phyloP scores from a whole-genome alignment of 2,888 invertebrate genomes.

The Tetragnatha montana region DNA sequence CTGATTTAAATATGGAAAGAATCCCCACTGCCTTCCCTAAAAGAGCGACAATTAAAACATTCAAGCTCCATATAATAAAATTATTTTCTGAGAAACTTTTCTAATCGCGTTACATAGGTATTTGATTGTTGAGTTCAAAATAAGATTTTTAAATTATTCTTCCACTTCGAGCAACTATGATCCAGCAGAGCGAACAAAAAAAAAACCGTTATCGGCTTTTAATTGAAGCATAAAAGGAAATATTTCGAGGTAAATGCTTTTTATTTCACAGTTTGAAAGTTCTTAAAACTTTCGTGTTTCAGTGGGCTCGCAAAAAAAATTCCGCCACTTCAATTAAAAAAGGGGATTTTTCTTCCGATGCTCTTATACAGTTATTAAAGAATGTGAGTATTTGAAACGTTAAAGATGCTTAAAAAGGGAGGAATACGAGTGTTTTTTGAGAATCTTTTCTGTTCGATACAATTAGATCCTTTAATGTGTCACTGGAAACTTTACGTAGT shows the following conservation, averaged over 20 bases:
- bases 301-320: neutral
- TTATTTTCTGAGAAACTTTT: slow-evolving; percentile 46
- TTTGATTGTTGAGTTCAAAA: slow-evolving; percentile 61
- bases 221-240: slow-evolving; percentile 28
- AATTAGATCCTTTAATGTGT: neutral
- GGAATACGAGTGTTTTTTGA: neutral
- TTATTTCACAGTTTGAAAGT: slow-evolving; percentile 1
- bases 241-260: slow-evolving; percentile 1
- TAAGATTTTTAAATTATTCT: slow-evolving; percentile 58
- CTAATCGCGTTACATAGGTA: slow-evolving; percentile 56
- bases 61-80: slow-evolving; percentile 48
- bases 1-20: neutral
- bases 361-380: neutral
- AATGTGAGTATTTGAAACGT: neutral
- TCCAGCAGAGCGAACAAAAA: slow-evolving; percentile 4
- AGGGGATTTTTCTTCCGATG: neutral
- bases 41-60: slow-evolving; percentile 56
- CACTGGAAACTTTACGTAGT: neutral
- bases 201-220: neutral
- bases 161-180: slow-evolving; percentile 14
- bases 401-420: neutral
- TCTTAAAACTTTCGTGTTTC: neutral
- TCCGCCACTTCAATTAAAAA: neutral
- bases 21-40: slow-evolving; percentile 15
- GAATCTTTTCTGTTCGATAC: neutral